Base-by-base conservation (phyloP, 2,888 invertebrate species). In the Mimachlamys varia region DNA sequence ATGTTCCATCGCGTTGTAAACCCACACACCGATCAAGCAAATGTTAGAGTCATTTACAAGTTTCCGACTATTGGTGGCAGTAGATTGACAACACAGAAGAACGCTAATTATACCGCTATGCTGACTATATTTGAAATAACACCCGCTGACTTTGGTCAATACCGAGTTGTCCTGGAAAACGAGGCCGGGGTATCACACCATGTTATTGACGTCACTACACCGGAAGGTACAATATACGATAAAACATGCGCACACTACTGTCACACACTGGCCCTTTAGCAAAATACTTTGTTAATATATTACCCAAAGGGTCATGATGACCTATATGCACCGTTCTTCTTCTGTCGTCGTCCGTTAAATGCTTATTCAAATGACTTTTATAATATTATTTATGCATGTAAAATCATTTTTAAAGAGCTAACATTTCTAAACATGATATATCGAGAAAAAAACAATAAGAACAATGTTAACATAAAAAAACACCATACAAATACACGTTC, bases 121-220 rank as follows among this genome's bases (percentile, higher is more conserved):
- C 22, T 76, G 2, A 76, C 76, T 76, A 76, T 76, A 33, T 76
- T 33, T 33, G 33, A 76, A 0, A 7, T 76, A 27, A 76, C 27
- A 33, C 76, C 76, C 27, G 76, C 0, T 13, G 33, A 76, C 76
- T 76, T 76, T 27, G 76, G 76, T 10, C 13, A 15, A 5, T 76
- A 76, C 27, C 76, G 27, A 12, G 88, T 91, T n/a, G 92, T 92
- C 12, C 91, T 92, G 12, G 90, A 91, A 12, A 49, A 50, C 7
- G 89, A 55, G 33, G 91, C 92, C 0, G 91, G 90, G 22, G 91
- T 89, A 10, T 50, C 88, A n/a, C 55, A 90, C 15, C 90, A 90
- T 33, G 91, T 92, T 0, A 90, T 88, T 12, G 92, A 92, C 13
- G 92, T 92, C 49, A 76, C 33, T 89, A 91, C 87, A 89, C 92